Evolutionary conservation across 2,888 invertebrate genomes (phyloP).

Genomic region (Cantharis rufa): DNA sequence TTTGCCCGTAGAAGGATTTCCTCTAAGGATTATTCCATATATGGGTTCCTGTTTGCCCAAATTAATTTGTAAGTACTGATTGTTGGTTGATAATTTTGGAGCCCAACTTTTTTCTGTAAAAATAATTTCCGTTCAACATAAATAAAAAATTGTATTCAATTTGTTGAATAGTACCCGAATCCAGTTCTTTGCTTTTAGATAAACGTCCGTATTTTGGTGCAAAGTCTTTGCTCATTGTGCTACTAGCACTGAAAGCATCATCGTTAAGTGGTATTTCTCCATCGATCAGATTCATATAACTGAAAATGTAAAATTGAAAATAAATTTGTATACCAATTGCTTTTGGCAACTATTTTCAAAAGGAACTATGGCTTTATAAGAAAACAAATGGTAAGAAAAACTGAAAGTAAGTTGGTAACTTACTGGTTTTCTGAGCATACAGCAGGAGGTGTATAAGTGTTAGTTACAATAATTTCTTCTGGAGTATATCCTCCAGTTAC

Average conservation of each 20-base stretch:
- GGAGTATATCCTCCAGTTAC: neutral
- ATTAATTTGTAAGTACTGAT: conserved; percentile 69
- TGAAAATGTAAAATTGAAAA: conserved; percentile 30
- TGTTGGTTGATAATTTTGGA: conserved; percentile 61
- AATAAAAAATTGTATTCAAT: neutral
- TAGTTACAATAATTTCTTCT: conserved; percentile 9
- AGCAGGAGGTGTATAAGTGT: conserved; percentile 55
- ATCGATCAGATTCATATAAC: conserved; percentile 57
- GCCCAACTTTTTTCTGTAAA: conserved; percentile 73
- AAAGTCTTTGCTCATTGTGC: conserved; percentile 56
- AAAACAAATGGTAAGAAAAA: neutral
- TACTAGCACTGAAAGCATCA: conserved; percentile 65
- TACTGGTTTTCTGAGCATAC: conserved; percentile 50
- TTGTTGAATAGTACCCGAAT: conserved; percentile 34
- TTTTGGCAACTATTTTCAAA: too few species aligned
- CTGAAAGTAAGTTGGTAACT: conserved; percentile 12
- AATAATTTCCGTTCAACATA: neutral
- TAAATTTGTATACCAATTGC: too few species aligned
- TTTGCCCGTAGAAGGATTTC: conserved; percentile 69
- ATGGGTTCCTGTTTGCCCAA: conserved; percentile 69
- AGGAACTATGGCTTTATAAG: too few species aligned
- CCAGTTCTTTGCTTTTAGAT: conserved; percentile 45
- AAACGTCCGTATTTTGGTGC: conserved; percentile 62
- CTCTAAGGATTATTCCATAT: conserved; percentile 75
- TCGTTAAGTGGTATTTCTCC: conserved; percentile 58